Conservation (phyloP, 2,888 invertebrate genomes). For the Hirtodrosophila cameraria region DNA sequence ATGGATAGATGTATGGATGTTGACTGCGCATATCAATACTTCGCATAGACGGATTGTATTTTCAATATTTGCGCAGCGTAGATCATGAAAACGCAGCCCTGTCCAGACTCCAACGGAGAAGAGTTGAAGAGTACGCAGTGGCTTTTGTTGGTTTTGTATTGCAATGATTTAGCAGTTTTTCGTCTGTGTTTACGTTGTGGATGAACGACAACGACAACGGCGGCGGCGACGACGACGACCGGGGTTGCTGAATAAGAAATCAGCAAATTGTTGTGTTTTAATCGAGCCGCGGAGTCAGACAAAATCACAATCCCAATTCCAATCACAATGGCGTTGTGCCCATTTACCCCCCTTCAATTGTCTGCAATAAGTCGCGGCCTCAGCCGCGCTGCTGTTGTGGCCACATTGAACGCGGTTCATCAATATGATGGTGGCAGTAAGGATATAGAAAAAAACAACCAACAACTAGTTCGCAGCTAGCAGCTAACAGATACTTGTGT, state of each 20-base stretch:
- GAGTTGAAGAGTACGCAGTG: conserved; percentile 40
- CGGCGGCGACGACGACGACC: conserved; percentile 11
- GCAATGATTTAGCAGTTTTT: conserved; percentile 80
- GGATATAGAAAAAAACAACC: not conserved
- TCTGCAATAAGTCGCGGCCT: conserved; percentile 56
- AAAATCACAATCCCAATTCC: conserved; percentile 30
- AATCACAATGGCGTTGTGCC: conserved; percentile 46
- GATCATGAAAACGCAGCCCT: conserved; percentile 43
- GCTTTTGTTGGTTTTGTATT: conserved; percentile 78
- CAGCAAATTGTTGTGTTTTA: conserved; percentile 79
- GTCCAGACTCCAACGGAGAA: not conserved
- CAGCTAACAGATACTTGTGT: conserved; percentile 70
- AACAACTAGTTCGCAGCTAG: conserved; percentile 5
- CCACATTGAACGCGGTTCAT: conserved; percentile 32
- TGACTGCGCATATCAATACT: conserved; percentile 73
- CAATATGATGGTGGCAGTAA: conserved; percentile 28
- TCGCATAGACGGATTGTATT: conserved; percentile 77
- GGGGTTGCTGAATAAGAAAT: conserved; percentile 70
- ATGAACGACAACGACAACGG: conserved; percentile 58
- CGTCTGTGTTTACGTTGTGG: conserved; percentile 79
- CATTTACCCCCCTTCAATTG: conserved; percentile 24
- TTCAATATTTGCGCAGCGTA: conserved; percentile 77
- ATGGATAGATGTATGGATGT: conserved; percentile 31
- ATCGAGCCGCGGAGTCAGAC: conserved; percentile 58
- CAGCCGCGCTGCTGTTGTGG: conserved; percentile 9